phyloP scores from a whole-genome alignment of 2,113 vertebrate species.

The Paratilapia polleni region DNA sequence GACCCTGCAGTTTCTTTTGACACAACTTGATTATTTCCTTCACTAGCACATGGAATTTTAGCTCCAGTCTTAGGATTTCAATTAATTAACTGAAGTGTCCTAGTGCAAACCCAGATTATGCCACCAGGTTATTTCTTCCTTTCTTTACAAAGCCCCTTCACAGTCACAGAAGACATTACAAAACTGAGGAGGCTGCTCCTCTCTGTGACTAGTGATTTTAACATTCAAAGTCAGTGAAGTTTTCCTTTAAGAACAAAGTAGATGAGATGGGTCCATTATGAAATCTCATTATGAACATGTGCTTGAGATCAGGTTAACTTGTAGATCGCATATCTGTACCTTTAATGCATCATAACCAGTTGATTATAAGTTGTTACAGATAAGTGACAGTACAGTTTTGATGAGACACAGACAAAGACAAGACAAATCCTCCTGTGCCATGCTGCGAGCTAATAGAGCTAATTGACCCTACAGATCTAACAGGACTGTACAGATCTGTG shows the following conservation, averaged over 20 bases:
- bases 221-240: neutral
- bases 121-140: neutral
- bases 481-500: neutral
- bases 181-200: neutral
- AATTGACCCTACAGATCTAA: constrained; percentile 37
- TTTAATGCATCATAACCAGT: neutral
- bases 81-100: neutral
- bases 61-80: neutral
- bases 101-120: neutral
- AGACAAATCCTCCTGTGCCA: constrained; percentile 38
- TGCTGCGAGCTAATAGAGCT: constrained; percentile 49
- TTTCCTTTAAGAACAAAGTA: constrained; percentile 5
- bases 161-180: neutral
- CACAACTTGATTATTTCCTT: neutral
- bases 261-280: neutral
- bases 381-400: constrained; percentile 51
- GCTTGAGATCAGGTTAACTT: neutral
- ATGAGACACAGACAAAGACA: constrained; percentile 53
- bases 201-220: neutral
- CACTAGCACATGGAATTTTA: neutral
- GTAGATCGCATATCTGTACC: neutral
- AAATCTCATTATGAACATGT: neutral
- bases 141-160: neutral
- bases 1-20: neutral
- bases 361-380: constrained; percentile 1